Conservation (phyloP, 2,113 vertebrate genomes). For the Piaya cayana region DNA sequence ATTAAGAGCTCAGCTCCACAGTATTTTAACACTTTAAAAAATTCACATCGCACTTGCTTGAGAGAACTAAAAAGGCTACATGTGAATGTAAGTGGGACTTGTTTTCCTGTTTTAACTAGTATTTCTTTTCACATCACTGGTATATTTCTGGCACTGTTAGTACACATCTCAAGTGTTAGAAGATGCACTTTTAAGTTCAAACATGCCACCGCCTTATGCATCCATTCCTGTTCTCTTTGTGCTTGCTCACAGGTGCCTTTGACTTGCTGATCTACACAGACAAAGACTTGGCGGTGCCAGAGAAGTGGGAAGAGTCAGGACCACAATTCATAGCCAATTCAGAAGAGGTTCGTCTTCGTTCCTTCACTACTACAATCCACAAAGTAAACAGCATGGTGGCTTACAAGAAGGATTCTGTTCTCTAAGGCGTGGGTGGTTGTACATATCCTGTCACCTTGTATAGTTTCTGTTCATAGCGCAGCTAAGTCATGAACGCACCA, state of each 20-base stretch:
- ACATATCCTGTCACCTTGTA: neutral
- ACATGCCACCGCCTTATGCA: rapidly evolving
- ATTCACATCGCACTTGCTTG: rapidly evolving
- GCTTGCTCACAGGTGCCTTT: slow-evolving; percentile 85
- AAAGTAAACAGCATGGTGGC: slow-evolving; percentile 93
- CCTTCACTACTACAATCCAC: slow-evolving; percentile 95
- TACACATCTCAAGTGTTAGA: neutral
- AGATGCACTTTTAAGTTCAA: neutral
- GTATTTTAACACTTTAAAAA: neutral
- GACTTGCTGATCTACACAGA: slow-evolving; percentile 96
- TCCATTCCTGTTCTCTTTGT: neutral
- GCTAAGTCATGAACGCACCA: neutral
- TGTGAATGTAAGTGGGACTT: neutral
- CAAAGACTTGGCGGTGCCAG: slow-evolving; percentile 90
- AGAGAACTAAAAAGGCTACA: neutral
- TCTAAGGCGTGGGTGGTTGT: neutral
- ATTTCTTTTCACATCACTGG: rapidly evolving
- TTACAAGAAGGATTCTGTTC: slow-evolving; percentile 83
- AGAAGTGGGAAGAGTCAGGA: slow-evolving; percentile 95
- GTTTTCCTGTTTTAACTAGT: neutral
- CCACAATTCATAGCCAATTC: slow-evolving; percentile 92
- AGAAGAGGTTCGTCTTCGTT: slow-evolving; percentile 91
- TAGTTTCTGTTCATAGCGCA: neutral
- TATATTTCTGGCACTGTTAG: neutral
- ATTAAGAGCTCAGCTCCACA: neutral